Evolutionary conservation across 2,113 vertebrate species (phyloP), one percentile per base, ranked within the genome.

Genomic region (Pholis gunnellus): DNA sequence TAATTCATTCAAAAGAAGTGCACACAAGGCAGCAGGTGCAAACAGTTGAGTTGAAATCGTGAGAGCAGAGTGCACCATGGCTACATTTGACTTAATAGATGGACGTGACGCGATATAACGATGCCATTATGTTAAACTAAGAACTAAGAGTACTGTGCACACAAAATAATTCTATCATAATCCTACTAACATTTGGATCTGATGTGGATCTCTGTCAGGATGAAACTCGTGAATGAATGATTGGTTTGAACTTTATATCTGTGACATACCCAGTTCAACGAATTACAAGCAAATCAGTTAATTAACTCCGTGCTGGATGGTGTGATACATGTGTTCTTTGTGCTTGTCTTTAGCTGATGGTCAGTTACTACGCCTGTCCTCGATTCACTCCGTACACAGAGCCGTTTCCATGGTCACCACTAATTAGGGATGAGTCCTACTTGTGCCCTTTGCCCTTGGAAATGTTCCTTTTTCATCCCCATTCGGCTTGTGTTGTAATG

Each of bases 381-480:
- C 85, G 74, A 87, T 83, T 81, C 73, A 54, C 56, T 61, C 13
- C 2, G 4, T 67, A 72, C 50, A 66, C 72, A 66, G 77, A 83
- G 75, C 68, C 8, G 6, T 40, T 88, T 81, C 91, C 83, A 83
- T 82, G 86, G 86, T 75, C 90, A 93, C 91, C 75, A 54, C 90
- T 92, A 93, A 94, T 94, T 92, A 92, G 74, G 56, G 86, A 92
- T 86, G 88, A 92, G 91, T 94, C 89, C 76, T 86, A 66, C 83
- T 75, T 17, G 59, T 90, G 88, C 78, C 86, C 91, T 95, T 91
- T 94, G 93, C 79, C 91, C 92, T 91, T 69, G 64, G 86, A 89
- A 86, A 94, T 89, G 90, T 87, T 76, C 75, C 69, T 87, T 92
- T 92, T 90, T 92, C 72, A 68, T 88, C 76, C 74, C 65, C 60